Evolutionary conservation across 2,113 vertebrate genomes (phyloP).

Genomic region (Hemichromis elongatus): DNA sequence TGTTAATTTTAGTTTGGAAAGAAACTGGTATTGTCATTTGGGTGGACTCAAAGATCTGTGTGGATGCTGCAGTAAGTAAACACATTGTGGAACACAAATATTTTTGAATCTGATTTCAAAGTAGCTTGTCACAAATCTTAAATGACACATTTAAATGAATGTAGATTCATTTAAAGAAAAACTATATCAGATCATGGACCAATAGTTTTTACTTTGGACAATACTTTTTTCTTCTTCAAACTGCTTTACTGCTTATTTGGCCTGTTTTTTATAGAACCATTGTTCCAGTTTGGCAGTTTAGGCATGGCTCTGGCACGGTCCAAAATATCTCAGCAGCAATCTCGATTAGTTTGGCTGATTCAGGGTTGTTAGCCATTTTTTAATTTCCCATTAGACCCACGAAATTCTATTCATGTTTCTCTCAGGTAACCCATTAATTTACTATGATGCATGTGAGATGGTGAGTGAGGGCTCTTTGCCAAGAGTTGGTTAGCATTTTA

Average conservation of each 20-base stretch:
- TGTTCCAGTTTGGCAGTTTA: slow-evolving; percentile 8
- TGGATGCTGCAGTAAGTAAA: not conserved
- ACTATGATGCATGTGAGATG: slow-evolving; percentile 66
- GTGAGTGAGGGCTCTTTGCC: slow-evolving; percentile 58
- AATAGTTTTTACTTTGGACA: not conserved
- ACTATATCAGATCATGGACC: not conserved
- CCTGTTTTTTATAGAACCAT: not conserved
- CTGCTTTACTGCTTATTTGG: not conserved
- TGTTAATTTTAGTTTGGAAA: not conserved
- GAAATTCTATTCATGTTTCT: slow-evolving; percentile 60
- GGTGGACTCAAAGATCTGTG: not conserved
- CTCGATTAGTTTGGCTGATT: slow-evolving; percentile 65
- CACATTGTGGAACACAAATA: not conserved
- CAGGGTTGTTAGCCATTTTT: slow-evolving; percentile 71
- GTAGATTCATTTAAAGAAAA: not conserved
- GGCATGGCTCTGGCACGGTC: slow-evolving; percentile 4
- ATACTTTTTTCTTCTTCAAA: not conserved
- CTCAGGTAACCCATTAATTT: slow-evolving; percentile 77
- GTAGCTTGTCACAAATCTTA: not conserved
- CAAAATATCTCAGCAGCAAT: slow-evolving; percentile 46
- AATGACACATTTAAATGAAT: not conserved
- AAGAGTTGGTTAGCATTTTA: slow-evolving; percentile 65
- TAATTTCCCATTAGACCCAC: slow-evolving; percentile 76
- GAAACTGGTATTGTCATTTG: not conserved
- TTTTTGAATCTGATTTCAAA: not conserved